Conservation (phyloP, 2,797 vertebrate species). For the Apogon hyalosoma region DNA sequence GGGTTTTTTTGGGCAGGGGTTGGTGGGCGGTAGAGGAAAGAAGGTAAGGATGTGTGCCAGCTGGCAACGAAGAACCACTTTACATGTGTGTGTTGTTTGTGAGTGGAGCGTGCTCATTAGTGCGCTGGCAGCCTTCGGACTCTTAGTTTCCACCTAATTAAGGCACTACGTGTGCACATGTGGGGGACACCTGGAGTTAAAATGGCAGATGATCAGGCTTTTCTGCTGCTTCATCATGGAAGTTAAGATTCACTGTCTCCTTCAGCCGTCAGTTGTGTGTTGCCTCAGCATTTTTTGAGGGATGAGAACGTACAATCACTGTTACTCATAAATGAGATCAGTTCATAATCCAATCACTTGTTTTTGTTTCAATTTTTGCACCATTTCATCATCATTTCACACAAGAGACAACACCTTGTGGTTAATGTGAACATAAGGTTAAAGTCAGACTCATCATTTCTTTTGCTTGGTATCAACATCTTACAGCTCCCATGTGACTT, state of each 20-base stretch:
- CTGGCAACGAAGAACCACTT: slow-evolving; percentile 64
- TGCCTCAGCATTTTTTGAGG: not conserved
- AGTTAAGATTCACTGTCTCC: slow-evolving; percentile 25
- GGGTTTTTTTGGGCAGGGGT: slow-evolving; percentile 17
- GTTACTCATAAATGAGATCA: slow-evolving; percentile 14
- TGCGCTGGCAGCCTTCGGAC: slow-evolving; percentile 57
- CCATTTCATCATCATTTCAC: slow-evolving; percentile 28
- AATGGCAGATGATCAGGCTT: slow-evolving; percentile 35
- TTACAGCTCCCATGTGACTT: slow-evolving; percentile 34
- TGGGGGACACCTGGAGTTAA: slow-evolving; percentile 81
- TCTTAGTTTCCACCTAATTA: slow-evolving; percentile 76
- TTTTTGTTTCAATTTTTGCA: slow-evolving; percentile 20
- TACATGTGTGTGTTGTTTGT: slow-evolving; percentile 75
- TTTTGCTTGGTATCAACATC: slow-evolving; percentile 20
- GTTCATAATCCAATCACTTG: slow-evolving; percentile 30
- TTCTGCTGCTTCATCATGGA: slow-evolving; percentile 19
- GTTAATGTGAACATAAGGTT: slow-evolving; percentile 29
- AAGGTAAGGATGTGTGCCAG: slow-evolving; percentile 58
- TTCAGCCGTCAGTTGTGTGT: slow-evolving; percentile 18
- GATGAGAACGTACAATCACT: not conserved
- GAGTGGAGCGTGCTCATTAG: slow-evolving; percentile 78
- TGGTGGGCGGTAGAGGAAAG: slow-evolving; percentile 14
- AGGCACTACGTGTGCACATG: slow-evolving; percentile 63
- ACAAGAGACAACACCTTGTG: not conserved
- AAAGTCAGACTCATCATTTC: slow-evolving; percentile 2